Percentiles rank a stretch among this genome's conserved stretches.
phyloP scores from a whole-genome alignment of 2,113 vertebrate species.

The Ploceus nigricollis region DNA sequence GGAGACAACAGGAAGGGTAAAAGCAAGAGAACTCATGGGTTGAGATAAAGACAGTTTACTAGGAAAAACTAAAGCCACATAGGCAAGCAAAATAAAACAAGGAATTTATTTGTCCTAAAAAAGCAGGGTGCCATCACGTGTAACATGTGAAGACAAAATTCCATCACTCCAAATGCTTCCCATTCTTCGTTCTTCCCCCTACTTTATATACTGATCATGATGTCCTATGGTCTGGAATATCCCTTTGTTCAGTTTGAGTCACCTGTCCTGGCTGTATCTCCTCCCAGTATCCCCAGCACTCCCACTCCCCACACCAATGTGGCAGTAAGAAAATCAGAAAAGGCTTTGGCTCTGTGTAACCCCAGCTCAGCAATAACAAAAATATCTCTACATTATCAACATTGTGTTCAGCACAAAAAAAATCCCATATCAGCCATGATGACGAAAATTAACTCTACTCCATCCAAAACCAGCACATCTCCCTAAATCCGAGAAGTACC shows the following conservation, averaged over 20 bases:
- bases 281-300: rapidly evolving
- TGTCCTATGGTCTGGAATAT: not conserved
- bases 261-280: not conserved
- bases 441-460: not conserved
- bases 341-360: not conserved
- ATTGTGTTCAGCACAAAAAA: not conserved
- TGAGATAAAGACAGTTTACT: not conserved
- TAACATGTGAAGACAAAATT: not conserved
- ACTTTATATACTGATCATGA: not conserved
- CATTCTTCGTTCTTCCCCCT: not conserved
- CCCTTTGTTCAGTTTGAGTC: not conserved
- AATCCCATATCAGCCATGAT: not conserved
- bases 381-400: not conserved
- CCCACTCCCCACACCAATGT: not conserved
- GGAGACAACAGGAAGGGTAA: not conserved
- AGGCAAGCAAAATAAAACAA: not conserved
- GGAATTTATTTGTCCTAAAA: not conserved
- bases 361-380: not conserved
- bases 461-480: not conserved
- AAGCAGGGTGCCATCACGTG: rapidly evolving
- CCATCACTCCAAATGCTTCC: not conserved
- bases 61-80: not conserved
- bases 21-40: not conserved
- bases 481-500: not conserved
- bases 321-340: not conserved